Evolutionary conservation across 1,140 invertebrate species (phyloP).

Genomic region (Drosophila kanapiae): DNA sequence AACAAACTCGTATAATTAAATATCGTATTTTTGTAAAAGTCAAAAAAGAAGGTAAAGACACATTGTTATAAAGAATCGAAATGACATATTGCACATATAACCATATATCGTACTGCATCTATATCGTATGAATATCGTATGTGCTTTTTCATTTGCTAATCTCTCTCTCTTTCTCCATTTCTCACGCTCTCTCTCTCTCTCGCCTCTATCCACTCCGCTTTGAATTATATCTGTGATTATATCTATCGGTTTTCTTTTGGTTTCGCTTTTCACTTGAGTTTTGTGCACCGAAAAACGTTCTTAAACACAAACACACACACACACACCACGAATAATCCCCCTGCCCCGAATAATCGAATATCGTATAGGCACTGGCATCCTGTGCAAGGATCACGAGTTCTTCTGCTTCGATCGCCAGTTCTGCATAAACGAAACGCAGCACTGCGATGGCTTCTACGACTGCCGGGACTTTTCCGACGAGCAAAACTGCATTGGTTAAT

Average conservation of each 20-base stretch:
- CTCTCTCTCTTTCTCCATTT: constrained; percentile 41
- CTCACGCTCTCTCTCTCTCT: constrained; percentile 37
- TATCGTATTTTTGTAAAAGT: background rate
- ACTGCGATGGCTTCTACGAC: constrained; percentile 95
- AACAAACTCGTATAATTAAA: background rate
- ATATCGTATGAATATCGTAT: constrained; percentile 25
- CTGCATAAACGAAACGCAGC: constrained; percentile 89
- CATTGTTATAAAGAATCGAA: background rate
- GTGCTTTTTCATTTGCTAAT: constrained; percentile 47
- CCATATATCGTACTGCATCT: constrained; percentile 19
- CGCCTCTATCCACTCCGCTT: constrained; percentile 21
- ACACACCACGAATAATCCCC: constrained; percentile 1
- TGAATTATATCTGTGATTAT: constrained; percentile 14
- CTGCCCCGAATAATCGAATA: background rate
- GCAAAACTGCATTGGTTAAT: constrained; percentile 91
- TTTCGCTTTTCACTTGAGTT: constrained; percentile 28
- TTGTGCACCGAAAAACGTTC: constrained; percentile 12
- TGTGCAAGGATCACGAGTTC: constrained; percentile 87
- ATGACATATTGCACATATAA: constrained; percentile 1
- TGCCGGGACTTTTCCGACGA: constrained; percentile 97
- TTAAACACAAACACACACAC: background rate
- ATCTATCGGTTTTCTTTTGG: constrained; percentile 23
- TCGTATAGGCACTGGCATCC: constrained; percentile 61
- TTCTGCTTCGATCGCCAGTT: constrained; percentile 88
- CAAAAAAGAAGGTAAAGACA: background rate